These are phyloP conservation scores for Pterocles orientalis DNA, from an alignment of 2,113 vertebrate genomes.

Conservation along the genomic window DNA sequence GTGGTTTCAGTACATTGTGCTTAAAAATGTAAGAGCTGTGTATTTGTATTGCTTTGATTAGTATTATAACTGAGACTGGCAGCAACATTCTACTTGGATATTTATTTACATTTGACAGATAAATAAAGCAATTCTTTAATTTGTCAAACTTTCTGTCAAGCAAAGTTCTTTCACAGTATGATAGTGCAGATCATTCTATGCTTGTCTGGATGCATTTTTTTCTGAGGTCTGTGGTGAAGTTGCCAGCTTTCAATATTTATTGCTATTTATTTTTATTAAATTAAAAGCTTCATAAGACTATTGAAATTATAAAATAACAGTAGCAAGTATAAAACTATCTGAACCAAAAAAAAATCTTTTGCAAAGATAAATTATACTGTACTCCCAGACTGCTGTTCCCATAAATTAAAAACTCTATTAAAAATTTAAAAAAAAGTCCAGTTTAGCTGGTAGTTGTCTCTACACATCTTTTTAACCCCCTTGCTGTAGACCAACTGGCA, in stretches of 20 bases:
- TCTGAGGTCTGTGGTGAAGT: background rate
- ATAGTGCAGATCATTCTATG: background rate
- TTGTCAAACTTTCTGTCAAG: background rate
- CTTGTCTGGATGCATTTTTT: background rate
- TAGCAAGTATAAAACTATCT: background rate
- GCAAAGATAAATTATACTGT: background rate
- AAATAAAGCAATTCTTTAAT: background rate
- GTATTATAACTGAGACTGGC: background rate
- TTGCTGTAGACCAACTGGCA: background rate
- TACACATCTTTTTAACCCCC: background rate
- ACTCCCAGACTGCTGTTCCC: background rate
- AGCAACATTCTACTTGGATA: background rate
- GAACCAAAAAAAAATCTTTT: background rate
- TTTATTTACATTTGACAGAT: background rate
- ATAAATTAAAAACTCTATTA: background rate
- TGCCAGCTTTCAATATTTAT: background rate
- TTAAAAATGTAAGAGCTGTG: background rate
- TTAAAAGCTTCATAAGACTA: background rate
- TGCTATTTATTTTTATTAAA: background rate
- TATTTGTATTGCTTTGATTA: constrained; percentile 23
- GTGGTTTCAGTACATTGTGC: background rate
- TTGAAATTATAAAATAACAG: background rate
- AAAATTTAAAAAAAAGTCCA: background rate
- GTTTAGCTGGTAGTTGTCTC: background rate
- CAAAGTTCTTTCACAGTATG: background rate